Evolutionary conservation across 2,113 vertebrate species (phyloP).

Genomic region (sheep (Ovis aries)): DNA sequence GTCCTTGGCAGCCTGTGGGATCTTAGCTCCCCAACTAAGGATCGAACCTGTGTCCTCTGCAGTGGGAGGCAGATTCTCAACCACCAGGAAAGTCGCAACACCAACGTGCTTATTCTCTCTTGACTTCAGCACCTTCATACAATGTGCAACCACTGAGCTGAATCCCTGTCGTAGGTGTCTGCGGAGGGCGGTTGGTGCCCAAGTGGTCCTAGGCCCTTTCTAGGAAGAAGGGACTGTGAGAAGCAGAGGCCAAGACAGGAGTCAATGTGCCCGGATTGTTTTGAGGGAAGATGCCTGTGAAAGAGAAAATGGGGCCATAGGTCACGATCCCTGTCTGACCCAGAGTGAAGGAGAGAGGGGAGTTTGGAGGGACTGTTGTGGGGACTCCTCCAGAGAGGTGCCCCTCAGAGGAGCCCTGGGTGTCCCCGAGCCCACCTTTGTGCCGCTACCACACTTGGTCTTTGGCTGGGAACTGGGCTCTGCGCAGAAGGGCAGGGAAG

Average conservation of each 20-base stretch:
- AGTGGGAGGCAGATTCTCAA: background rate
- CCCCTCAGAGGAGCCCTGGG: background rate
- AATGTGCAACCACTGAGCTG: background rate
- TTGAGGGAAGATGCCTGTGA: background rate
- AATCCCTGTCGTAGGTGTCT: background rate
- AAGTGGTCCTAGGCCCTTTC: background rate
- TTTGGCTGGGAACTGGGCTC: background rate
- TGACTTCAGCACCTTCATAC: background rate
- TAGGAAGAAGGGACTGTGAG: background rate
- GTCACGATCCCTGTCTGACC: background rate
- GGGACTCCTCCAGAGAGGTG: background rate
- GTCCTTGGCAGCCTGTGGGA: background rate
- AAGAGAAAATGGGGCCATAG: background rate
- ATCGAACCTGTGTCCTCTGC: background rate
- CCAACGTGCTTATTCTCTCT: background rate
- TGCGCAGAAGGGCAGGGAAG: background rate
- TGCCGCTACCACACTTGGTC: fast-evolving
- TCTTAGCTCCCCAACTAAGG: background rate
- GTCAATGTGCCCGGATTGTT: background rate
- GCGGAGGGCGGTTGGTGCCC: background rate
- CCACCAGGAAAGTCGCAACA: background rate
- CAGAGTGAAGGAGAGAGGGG: background rate
- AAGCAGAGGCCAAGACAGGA: background rate
- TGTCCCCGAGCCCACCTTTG: background rate
- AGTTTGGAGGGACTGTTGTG: background rate